Evolutionary conservation across 2,797 vertebrate genomes (phyloP).

Genomic region (Muscicapa comitata): DNA sequence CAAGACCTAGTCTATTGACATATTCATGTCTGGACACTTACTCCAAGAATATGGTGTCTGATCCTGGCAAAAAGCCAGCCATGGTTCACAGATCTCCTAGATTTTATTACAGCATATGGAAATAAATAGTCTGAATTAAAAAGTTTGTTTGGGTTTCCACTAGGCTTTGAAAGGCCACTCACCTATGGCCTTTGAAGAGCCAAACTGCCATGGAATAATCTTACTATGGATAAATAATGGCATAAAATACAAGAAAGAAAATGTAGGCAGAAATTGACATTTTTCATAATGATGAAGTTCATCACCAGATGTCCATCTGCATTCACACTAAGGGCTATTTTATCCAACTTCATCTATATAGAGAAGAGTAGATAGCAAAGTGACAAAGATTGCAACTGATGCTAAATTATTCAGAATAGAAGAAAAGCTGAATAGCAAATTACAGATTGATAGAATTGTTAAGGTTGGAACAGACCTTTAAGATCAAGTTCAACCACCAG

Average conservation of each 20-base stretch:
- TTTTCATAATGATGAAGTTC: neutral
- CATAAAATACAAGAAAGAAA: neutral
- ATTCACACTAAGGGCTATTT: neutral
- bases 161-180: neutral
- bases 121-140: neutral
- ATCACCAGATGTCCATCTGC: neutral
- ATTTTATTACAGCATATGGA: neutral
- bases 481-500: neutral
- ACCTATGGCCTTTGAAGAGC: neutral
- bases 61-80: neutral
- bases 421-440: neutral
- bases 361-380: neutral
- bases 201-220: neutral
- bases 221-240: neutral
- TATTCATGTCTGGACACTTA: neutral
- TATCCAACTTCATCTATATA: neutral
- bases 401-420: neutral
- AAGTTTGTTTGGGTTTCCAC: neutral
- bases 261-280: neutral
- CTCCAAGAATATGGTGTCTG: neutral
- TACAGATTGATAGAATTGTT: neutral
- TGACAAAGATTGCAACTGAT: neutral
- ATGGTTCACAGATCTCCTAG: neutral
- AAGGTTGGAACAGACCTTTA: neutral
- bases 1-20: neutral